Base-by-base conservation (phyloP, 64 coral and sea anemone species). In the Dendrophyllia cribrosa region DNA sequence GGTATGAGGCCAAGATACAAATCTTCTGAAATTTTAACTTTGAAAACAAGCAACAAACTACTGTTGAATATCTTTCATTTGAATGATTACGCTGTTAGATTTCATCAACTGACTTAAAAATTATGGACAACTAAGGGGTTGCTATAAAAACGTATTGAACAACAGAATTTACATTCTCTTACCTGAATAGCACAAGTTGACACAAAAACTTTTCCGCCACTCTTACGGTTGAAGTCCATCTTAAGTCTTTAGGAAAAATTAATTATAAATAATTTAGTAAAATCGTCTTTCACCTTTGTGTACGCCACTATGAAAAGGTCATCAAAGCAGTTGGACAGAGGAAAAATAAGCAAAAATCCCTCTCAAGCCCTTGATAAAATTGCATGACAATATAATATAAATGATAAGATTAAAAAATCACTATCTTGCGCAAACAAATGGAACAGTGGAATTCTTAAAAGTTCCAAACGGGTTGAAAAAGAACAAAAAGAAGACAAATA, bases 181-280 rank as follows among this genome's bases (percentile, higher is more conserved):
- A 82, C 78, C 59, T 47, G 78, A 16, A 82, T 82, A 19, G 6
- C 26, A 82, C 78, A 82, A n/a, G 58, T 26, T 13, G 58, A 62
- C 13, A 63, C 58, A 20, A 82, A 82, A 17, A 64, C 34, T 47
- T 44, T 64, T 4, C 7, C 25, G 20, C 26, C 55, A 19, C 56
- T 22, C 58, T 59, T 45, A 43, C 55, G 25, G 22, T 9, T 61
- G 13, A 15, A 22, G 24, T 66, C 34, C 78, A 82, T 82, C 14
- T 20, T 46, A 17, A 47, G 3, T 72, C 34, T 43, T 9, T 13
- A 14, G 9, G 13, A 45, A 43, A 45, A 12, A 16, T 26, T 72
- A 26, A 5, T 72, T 45, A 64, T 82, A 47, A 82, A 82, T 82
- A 64, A 82, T 82, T 82, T 2, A 82, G 16, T 44, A 10, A 72